Conservation (phyloP, 2,113 vertebrate genomes). For the Salminus brasiliensis region DNA sequence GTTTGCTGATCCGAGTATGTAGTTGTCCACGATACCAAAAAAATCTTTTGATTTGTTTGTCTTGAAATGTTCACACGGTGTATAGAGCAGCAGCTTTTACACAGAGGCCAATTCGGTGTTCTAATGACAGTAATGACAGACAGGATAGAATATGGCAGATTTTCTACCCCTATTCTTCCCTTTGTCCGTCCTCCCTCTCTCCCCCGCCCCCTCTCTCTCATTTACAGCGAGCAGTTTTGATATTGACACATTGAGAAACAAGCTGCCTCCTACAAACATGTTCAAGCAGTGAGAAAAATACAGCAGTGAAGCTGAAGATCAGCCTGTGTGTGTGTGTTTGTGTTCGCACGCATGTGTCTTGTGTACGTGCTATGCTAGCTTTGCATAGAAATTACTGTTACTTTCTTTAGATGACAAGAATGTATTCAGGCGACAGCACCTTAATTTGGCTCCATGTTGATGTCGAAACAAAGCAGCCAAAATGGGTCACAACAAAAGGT, state of each 20-base stretch:
- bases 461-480: neutral
- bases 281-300: neutral
- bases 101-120: too few relatives aligned
- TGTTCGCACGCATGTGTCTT: neutral
- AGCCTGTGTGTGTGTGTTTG: neutral
- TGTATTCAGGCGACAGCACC: neutral
- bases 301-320: neutral
- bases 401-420: constrained; percentile 8
- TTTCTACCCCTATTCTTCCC: neutral
- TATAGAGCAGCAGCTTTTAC: too few relatives aligned
- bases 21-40: too few relatives aligned
- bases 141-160: too few relatives aligned
- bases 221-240: neutral
- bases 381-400: constrained; percentile 15
- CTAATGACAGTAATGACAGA: too few relatives aligned
- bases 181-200: neutral
- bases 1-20: too few relatives aligned
- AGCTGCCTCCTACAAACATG: neutral
- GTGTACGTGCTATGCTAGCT: neutral
- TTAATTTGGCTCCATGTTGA: neutral
- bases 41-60: too few relatives aligned
- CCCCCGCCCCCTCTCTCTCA: neutral
- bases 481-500: neutral
- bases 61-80: too few relatives aligned
- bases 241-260: neutral